These are phyloP conservation scores for Pongo abelii DNA, from an alignment of 2,113 vertebrate genomes.

Conservation along the genomic window DNA sequence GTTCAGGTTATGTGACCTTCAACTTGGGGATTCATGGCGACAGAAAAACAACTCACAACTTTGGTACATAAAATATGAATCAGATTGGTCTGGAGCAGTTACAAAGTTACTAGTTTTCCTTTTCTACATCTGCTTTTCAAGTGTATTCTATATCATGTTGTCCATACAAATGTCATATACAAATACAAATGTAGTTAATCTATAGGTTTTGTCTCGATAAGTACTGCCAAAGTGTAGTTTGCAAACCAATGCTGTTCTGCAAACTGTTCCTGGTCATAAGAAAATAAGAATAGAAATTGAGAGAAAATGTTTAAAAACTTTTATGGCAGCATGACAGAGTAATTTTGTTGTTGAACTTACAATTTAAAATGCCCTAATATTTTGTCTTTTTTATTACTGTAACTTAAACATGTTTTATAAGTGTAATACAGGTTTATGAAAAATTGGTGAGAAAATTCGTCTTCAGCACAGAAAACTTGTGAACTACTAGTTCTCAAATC, in stretches of 20 bases:
- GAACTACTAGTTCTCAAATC: neutral
- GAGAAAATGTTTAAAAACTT: slow-evolving; percentile 4
- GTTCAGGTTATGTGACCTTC: neutral
- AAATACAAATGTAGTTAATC: neutral
- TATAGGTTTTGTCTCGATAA: neutral
- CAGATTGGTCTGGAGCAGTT: neutral
- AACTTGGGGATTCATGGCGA: neutral
- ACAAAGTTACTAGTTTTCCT: neutral
- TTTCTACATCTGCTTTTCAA: neutral
- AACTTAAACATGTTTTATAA: neutral
- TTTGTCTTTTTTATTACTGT: neutral
- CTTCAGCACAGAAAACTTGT: neutral
- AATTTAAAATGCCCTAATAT: neutral
- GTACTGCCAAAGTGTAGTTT: neutral
- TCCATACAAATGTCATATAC: neutral
- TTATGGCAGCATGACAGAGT: neutral
- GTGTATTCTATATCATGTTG: neutral
- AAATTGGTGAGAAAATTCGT: neutral
- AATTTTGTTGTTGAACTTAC: slow-evolving; percentile 3
- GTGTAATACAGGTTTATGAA: neutral
- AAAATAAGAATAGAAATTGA: neutral
- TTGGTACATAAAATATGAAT: neutral
- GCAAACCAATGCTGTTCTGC: neutral
- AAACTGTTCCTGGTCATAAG: neutral
- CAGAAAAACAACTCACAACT: neutral